A percentile compares a stretch with the other conserved stretches of the same genome.
phyloP scores from a whole-genome alignment of 2,797 vertebrate species.

The Agapornis canus region DNA sequence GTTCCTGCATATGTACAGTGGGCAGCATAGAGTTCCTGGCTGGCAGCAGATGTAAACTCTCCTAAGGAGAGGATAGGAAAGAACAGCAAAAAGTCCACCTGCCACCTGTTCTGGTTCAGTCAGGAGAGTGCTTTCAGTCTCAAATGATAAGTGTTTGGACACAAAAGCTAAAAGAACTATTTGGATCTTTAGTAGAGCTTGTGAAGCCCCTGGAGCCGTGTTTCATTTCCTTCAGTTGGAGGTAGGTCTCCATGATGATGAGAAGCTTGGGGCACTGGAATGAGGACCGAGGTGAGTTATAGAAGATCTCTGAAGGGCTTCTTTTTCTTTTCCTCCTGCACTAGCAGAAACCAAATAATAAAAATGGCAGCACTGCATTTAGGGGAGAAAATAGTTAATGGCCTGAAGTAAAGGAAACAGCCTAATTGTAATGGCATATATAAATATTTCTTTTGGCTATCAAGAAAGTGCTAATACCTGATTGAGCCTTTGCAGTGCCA shows the following conservation, averaged over 20 bases:
- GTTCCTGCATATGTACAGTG: not conserved
- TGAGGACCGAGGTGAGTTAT: not conserved
- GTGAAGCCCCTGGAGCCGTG: not conserved
- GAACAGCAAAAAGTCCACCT: not conserved
- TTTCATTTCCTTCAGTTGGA: not conserved
- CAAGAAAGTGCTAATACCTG: not conserved
- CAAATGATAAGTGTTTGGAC: not conserved
- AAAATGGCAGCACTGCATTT: not conserved
- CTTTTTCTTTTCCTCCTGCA: not conserved
- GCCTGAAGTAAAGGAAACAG: not conserved
- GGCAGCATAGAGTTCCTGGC: not conserved
- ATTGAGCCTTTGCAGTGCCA: not conserved
- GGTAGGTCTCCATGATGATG: not conserved
- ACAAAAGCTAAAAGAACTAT: not conserved
- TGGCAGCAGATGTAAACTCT: not conserved
- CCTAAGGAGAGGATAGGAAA: not conserved
- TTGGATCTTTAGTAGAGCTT: not conserved
- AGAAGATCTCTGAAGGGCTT: not conserved
- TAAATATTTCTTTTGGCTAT: constrained; percentile 56
- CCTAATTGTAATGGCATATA: not conserved
- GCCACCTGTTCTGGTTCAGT: not conserved
- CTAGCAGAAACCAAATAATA: not conserved
- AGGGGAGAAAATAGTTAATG: not conserved
- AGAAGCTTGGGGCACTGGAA: not conserved
- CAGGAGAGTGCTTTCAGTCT: not conserved